phyloP scores from a whole-genome alignment of 2,797 vertebrate species.

The Babyrousa celebensis region DNA sequence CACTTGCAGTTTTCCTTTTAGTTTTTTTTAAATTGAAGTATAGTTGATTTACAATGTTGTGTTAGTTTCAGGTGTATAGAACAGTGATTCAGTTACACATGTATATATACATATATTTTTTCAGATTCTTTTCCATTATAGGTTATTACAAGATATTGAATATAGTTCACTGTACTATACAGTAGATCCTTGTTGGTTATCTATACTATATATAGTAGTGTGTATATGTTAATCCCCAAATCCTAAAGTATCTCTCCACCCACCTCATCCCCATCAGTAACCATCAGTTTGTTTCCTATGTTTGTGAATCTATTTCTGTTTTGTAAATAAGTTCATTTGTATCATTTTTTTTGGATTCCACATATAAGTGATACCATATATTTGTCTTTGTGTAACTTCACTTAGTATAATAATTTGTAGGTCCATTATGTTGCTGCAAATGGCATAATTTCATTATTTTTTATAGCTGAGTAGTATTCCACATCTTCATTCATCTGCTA shows the following conservation, averaged over 20 bases:
- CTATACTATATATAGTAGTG: not conserved
- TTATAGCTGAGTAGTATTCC: no score
- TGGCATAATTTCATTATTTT: no score
- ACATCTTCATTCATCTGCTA: no score
- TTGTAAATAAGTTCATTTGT: no score
- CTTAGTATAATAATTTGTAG: not conserved
- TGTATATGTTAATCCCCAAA: not conserved
- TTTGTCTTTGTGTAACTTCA: not conserved
- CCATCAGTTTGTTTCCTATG: not conserved
- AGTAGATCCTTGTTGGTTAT: not conserved
- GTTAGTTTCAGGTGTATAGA: no score
- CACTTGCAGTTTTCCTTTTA: slow-evolving; percentile 12
- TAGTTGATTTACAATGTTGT: not conserved
- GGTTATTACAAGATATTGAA: no score
- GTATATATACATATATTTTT: not conserved
- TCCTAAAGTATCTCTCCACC: not conserved
- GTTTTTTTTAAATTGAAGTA: not conserved
- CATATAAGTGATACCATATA: not conserved
- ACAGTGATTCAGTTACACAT: not conserved
- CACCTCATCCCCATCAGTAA: not conserved
- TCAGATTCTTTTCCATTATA: not conserved
- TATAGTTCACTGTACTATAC: not conserved
- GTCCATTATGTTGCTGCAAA: not conserved
- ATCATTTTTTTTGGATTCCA: not conserved
- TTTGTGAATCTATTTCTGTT: no score